A percentile compares a stretch with the other conserved stretches of the same genome.
These are phyloP conservation scores for Timema podura DNA, from an alignment of 2,888 invertebrate genomes.

Conservation along the genomic window DNA sequence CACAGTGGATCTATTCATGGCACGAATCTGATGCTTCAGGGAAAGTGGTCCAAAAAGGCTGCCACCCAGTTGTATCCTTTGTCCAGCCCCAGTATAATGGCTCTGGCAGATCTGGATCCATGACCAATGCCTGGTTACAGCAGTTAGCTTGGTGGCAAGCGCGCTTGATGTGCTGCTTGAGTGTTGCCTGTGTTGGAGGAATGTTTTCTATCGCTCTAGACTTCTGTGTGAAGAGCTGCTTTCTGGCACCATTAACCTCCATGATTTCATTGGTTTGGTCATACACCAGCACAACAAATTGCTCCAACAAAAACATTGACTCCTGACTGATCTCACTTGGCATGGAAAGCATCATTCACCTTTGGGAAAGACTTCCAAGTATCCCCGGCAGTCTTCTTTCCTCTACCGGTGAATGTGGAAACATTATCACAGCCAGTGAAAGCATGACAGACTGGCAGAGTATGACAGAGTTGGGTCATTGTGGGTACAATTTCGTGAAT, in stretches of 20 bases:
- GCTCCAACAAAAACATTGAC: neutral
- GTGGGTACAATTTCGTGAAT: too few relatives aligned
- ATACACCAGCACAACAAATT: constrained; percentile 17
- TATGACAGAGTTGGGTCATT: too few relatives aligned
- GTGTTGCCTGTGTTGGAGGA: constrained; percentile 17
- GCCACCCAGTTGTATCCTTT: constrained; percentile 3
- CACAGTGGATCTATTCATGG: constrained; percentile 1
- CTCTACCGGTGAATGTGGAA: too few relatives aligned
- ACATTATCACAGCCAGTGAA: too few relatives aligned
- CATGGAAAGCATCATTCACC: too few relatives aligned
- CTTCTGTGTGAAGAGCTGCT: constrained; percentile 17
- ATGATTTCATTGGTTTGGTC: constrained; percentile 1
- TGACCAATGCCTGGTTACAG: neutral
- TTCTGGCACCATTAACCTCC: constrained; percentile 17
- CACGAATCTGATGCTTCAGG: neutral
- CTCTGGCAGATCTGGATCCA: neutral
- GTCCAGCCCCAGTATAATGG: constrained; percentile 4
- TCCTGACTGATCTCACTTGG: neutral
- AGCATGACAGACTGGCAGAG: too few relatives aligned
- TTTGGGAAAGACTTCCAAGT: too few relatives aligned
- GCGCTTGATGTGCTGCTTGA: constrained; percentile 5
- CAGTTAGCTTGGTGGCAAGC: neutral
- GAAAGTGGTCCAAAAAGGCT: constrained; percentile 13
- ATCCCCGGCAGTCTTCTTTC: too few relatives aligned
- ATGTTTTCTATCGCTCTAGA: constrained; percentile 4